A percentile compares a stretch with the other conserved stretches of the same genome.
phyloP scores from a whole-genome alignment of 2,113 vertebrate species.

The Prietella phreatophila region DNA sequence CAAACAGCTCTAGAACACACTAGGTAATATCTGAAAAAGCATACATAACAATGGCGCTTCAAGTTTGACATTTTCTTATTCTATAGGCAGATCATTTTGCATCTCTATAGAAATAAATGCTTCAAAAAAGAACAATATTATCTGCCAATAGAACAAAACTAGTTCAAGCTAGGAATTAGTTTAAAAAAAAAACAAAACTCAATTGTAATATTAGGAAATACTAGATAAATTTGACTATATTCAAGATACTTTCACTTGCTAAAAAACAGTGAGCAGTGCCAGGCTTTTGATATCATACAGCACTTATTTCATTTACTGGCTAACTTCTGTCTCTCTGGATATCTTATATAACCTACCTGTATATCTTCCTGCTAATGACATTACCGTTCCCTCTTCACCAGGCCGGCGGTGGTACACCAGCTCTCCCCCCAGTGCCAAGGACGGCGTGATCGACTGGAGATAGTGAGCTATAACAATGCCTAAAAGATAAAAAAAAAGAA shows the following conservation, averaged over 20 bases:
- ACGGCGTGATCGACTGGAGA: conserved; percentile 81
- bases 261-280: too few species aligned
- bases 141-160: background rate
- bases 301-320: background rate
- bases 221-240: background rate
- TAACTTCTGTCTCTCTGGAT: background rate
- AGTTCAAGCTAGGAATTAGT: background rate
- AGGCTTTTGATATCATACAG: background rate
- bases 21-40: too few species aligned
- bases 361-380: conserved; percentile 83
- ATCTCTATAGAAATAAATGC: too few species aligned
- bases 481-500: conserved; percentile 43
- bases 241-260: background rate
- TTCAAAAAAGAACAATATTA: background rate
- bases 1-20: too few species aligned
- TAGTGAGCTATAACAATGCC: conserved; percentile 83
- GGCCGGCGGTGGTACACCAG: conserved; percentile 83
- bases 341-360: conserved; percentile 65
- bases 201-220: background rate
- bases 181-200: background rate
- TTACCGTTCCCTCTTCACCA: conserved; percentile 80
- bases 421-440: conserved; percentile 83
- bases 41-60: too few species aligned
- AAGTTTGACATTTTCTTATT: too few species aligned
- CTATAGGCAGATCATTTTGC: too few species aligned